Evolutionary conservation across 2,797 vertebrate genomes (phyloP).

Genomic region (Bryconaethiops microstoma): DNA sequence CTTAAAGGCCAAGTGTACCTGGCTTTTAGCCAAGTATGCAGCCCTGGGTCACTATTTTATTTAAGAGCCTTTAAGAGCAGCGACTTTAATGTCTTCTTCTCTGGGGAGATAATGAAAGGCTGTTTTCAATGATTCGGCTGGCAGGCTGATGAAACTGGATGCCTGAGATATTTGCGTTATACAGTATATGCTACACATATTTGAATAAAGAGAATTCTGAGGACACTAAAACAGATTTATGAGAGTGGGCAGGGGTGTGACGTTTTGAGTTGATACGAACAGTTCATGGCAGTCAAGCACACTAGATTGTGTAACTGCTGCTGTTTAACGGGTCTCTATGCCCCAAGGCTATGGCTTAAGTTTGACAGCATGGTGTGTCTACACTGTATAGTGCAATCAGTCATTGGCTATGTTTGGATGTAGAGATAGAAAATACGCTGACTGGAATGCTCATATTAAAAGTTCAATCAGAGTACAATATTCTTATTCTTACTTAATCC

Average conservation of each 20-base stretch:
- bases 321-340: not conserved
- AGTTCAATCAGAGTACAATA: no score
- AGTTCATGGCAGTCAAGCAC: not conserved
- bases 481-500: no score
- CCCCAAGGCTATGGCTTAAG: conserved; percentile 4
- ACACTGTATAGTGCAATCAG: not conserved
- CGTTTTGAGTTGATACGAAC: conserved; percentile 19
- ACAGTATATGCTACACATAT: conserved; percentile 26
- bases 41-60: conserved; percentile 23
- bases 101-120: conserved; percentile 12
- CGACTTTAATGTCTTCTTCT: not conserved
- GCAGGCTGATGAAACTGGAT: conserved; percentile 15
- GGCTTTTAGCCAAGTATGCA: conserved; percentile 9
- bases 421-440: not conserved
- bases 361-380: not conserved
- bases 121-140: not conserved
- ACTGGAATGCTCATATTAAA: no score
- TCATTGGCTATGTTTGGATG: not conserved
- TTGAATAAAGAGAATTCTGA: conserved; percentile 26
- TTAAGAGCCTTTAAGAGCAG: not conserved
- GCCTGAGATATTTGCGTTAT: conserved; percentile 33
- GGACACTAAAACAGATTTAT: conserved; percentile 42
- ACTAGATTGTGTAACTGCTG: not conserved
- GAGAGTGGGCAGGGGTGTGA: not conserved
- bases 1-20: not conserved